These are phyloP conservation scores for Ophioninae sp. DNA, from an alignment of 2,888 invertebrate genomes.

Conservation along the genomic window DNA sequence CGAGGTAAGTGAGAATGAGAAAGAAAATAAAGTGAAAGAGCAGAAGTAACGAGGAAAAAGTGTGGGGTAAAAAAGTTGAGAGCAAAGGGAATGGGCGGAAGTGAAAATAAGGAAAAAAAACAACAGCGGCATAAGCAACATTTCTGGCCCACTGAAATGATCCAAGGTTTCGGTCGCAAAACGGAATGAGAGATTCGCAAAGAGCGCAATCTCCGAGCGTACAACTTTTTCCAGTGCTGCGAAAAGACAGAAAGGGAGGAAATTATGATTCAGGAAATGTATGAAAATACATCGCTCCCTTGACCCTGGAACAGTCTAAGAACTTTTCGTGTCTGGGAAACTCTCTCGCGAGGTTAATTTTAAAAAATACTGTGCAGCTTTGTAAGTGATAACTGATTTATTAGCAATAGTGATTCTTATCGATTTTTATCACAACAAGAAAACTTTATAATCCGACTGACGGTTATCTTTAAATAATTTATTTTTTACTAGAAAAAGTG, in stretches of 20 bases:
- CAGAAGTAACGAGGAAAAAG: conserved; percentile 27
- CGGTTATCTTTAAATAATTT: too few relatives aligned
- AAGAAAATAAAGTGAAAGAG: conserved; percentile 25
- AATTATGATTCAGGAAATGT: conserved; percentile 45
- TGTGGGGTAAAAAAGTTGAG: conserved; percentile 11
- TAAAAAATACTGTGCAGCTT: not conserved
- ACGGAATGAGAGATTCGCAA: conserved; percentile 57
- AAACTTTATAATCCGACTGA: too few relatives aligned
- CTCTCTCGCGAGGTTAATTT: not conserved
- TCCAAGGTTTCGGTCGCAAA: conserved; percentile 43
- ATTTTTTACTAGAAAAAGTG: too few relatives aligned
- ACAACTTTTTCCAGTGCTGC: conserved; percentile 29
- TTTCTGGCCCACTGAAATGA: conserved; percentile 36
- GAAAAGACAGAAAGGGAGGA: conserved; percentile 8
- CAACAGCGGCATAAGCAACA: conserved; percentile 38
- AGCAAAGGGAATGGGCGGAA: conserved; percentile 19
- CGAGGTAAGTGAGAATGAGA: not conserved
- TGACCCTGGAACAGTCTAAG: conserved; percentile 23
- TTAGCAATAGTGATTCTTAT: too few relatives aligned
- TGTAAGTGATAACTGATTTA: too few relatives aligned
- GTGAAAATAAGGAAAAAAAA: conserved; percentile 2
- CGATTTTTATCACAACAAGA: too few relatives aligned
- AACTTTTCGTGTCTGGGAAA: not conserved
- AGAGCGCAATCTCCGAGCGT: conserved; percentile 26
- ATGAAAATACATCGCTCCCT: conserved; percentile 39